Base-by-base conservation (phyloP, 2,113 vertebrate species). In the Sylvietta virens region DNA sequence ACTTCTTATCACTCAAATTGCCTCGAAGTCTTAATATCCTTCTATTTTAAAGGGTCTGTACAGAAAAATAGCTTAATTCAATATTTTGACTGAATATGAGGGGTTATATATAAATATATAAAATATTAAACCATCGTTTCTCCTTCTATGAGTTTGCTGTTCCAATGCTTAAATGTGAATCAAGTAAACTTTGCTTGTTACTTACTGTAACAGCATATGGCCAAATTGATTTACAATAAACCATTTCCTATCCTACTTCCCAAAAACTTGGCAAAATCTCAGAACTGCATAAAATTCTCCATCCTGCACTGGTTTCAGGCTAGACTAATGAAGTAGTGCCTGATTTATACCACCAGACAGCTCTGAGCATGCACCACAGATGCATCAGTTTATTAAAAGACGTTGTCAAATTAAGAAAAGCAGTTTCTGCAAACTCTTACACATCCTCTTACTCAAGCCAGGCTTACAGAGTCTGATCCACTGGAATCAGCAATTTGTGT, bases 221-320 rank as follows among this genome's bases (percentile, higher is more conserved):
- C 9, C 66, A 89, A 87, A 66, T 21, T 77, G 53, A 91, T 93
- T 95, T 94, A 65, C 57, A 72, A 72, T 60, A 93, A 88, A 77
- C 28, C 15, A 47, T 42, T 93, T 91, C 39, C 66, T 33, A 54
- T 33, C 24, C 24, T 62, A 81, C 74, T 80, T 79, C 67, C 30
- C 67, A 3, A 82, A 90, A 81, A 62, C 21, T 37, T 93, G 42
- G 50, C 78, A 91, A 50, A 83, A 76, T 2, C 21, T 53, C 91
- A 94, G 50, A 69, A 67, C 22, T 44, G 22, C 54, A 40, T 78
- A 70, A 53, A 86, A 53, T 26, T 51, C 35, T 73, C 51, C 33
- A 64, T 39, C 67, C 24, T 74, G 12, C 44, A 13, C 3, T 42
- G 20, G 28, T 72, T 86, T 91, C 50, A 64, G 76, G 27, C 30